Base-by-base conservation (phyloP, 2,888 invertebrate genomes). In the Idaea biselata region DNA sequence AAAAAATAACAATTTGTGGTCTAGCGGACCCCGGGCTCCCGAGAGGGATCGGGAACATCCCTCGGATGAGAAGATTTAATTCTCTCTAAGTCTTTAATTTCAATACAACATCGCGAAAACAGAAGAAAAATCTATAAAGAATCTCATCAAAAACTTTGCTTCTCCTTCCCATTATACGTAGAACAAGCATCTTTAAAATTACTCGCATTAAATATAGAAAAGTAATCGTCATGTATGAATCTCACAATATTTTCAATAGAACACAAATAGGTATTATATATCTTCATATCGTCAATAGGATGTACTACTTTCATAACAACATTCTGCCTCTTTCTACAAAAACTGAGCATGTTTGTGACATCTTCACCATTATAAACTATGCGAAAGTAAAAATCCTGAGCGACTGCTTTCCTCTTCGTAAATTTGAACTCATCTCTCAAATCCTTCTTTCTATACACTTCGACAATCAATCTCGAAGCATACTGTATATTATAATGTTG, bases 141-240 rank as follows among this genome's bases (percentile, higher is more conserved):
- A 67, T 66, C 61, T 60, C 68, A 72, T 63, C 58, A 67, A 55
- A 61, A 62, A 65, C 63, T 61, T 63, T 77, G 83, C 70, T 87
- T 87, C 16, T 72, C 74, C 54, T 72, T 81, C 0, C 84, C 86
- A 31, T 64, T 62, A 62, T 90, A 91, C 25, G 88, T 83, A 0
- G 93, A 88, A 69, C 97, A 97, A 0, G 97, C 97, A 77, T 97
- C 97, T 84, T 97, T 97, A 80, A 96, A 97, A 86, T 97, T 97
- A 16, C 96, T 97, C n/a, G 95, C 96, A 82, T 97, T 97, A 74
- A 98, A 95, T 61, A 94, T 93, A 16, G 94, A 89, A 78, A 98
- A 97, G 82, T 97, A 97, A 86, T 97, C 97, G 73, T 97, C 97
- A 74, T 97, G 97, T 68, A 98, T 94, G 84, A 97, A 98, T 68